Conservation (phyloP, 1,140 invertebrate genomes). For the Anastrepha ludens region DNA sequence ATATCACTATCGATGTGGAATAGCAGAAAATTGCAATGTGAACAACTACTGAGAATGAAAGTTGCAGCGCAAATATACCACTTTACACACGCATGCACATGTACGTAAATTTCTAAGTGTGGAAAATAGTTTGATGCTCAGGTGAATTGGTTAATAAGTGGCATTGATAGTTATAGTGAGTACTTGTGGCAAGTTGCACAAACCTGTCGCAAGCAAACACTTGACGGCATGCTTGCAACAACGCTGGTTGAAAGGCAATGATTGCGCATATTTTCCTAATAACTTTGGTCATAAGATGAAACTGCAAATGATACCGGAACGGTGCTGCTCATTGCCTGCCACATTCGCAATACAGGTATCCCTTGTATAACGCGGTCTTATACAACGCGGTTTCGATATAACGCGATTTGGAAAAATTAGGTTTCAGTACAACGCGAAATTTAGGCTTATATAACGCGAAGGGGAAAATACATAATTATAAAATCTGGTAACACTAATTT, state of each 20-base stretch:
- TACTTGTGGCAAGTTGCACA: conserved; percentile 1
- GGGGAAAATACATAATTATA: too few relatives aligned
- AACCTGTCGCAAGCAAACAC: neutral
- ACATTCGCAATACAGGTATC: too few relatives aligned
- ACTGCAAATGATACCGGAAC: neutral
- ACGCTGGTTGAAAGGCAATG: neutral
- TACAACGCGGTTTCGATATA: too few relatives aligned
- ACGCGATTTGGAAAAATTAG: too few relatives aligned
- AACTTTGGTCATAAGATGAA: neutral
- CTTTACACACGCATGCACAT: neutral
- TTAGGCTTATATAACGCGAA: too few relatives aligned
- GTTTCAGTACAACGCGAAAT: too few relatives aligned
- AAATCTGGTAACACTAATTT: too few relatives aligned
- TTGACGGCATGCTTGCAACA: neutral
- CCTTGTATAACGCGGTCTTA: too few relatives aligned
- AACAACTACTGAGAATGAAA: neutral
- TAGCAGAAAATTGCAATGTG: conserved; percentile 4
- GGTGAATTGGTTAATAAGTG: conserved; percentile 37
- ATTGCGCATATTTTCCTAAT: neutral
- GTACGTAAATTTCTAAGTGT: neutral
- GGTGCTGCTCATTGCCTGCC: neutral
- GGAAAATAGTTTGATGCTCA: neutral
- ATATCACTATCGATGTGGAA: neutral
- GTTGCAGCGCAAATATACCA: neutral
- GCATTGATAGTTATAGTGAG: neutral